Base-by-base conservation (phyloP, 2,888 invertebrate species). In the Mesoligia furuncula region DNA sequence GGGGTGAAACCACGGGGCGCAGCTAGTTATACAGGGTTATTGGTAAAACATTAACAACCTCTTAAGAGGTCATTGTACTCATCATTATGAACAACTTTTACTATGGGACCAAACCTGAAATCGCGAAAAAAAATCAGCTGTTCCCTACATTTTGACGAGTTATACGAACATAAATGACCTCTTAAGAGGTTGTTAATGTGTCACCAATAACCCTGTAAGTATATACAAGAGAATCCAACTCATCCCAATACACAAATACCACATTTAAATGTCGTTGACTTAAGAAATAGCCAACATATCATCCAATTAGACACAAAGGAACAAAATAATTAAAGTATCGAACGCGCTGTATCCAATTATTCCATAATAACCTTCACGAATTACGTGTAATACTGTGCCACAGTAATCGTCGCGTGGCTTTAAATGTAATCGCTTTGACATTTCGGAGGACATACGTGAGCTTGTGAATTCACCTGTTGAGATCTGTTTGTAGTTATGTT, bases 391-490 rank as follows among this genome's bases (percentile, higher is more conserved):
- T 73, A 76, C 85, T 42, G 51, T 74, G 57, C 86, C n/a, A 61
- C 8, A 64, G 78, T 80, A 81, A 88, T 87, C 81, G 76, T 81
- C 80, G 65, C 76, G 72, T 76, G 71, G 59, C 27, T 78, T 81
- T 81, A 83, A 75, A 76, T 62, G 79, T 88, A 88, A 88, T 88
- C 15, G 59, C 51, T 79, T 83, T 88, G 88, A 84, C 88, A 88
- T 88, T 88, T 88, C 57, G 17, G 57, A 74, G 65, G 66, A 77
- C 71, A 75, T 84, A 88, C 84, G 87, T 84, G 88, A 76, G 62
- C 69, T 65, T n/a, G n/a, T 66, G 67, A 59, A 65, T 67, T 74
- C 87, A 87, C 87, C 87, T 75, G 85, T 62, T 66, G 36, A 51
- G 39, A 74, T 74, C 36, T 69, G 24, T 75, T 42, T 45, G 36